Percentiles rank a stretch among this genome's conserved stretches.
Conservation (phyloP, 2,113 vertebrate species). For the Gavialis gangeticus region DNA sequence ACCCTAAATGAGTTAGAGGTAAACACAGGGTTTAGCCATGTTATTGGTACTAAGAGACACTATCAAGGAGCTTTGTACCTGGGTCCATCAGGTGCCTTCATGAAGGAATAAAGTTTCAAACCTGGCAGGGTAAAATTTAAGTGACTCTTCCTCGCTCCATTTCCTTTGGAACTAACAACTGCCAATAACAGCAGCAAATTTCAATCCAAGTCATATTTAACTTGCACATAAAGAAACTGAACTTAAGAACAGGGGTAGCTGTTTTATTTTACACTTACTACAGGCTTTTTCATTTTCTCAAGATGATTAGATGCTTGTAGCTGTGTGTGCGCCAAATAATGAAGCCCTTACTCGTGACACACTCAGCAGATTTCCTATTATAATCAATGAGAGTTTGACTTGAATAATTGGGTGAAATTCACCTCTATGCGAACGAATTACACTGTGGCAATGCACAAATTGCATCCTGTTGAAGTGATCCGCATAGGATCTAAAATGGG, state of each 20-base stretch:
- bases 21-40: no score
- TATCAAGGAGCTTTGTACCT: no score
- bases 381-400: background rate
- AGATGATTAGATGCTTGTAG: background rate
- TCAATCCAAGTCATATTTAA: background rate
- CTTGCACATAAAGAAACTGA: background rate
- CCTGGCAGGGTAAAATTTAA: no score
- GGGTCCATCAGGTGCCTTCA: no score
- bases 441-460: background rate
- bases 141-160: no score
- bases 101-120: no score
- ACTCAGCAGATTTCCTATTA: background rate
- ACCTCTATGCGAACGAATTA: background rate
- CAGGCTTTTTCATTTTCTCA: background rate
- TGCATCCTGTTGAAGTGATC: background rate
- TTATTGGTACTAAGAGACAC: no score
- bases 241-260: background rate
- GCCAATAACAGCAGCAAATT: background rate
- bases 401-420: background rate
- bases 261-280: background rate
- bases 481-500: background rate
- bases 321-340: background rate
- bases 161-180: background rate
- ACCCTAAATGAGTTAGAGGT: no score
- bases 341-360: background rate